These are phyloP conservation scores for Eurystomus gularis DNA, from an alignment of 2,113 vertebrate genomes.

Conservation along the genomic window DNA sequence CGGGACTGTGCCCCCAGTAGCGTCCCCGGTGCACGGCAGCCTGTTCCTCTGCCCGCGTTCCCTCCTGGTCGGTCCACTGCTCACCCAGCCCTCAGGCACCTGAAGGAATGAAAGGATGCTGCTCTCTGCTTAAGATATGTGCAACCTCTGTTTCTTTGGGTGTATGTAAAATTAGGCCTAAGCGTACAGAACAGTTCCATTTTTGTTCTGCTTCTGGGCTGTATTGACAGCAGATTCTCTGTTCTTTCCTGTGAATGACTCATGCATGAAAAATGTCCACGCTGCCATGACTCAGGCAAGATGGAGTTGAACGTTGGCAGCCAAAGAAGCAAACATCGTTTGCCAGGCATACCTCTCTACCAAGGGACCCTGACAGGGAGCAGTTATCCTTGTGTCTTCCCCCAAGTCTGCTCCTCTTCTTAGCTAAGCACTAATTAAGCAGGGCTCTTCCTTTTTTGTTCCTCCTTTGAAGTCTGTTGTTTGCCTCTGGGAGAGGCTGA, in stretches of 20 bases:
- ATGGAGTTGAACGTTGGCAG: not conserved
- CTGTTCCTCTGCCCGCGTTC: not conserved
- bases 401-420: not conserved
- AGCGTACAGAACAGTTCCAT: not conserved
- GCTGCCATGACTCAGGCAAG: not conserved
- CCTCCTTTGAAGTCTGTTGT: slow-evolving; percentile 41
- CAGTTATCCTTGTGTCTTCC: not conserved
- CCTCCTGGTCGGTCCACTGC: not conserved
- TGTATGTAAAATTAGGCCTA: not conserved
- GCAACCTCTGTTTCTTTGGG: not conserved
- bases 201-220: not conserved
- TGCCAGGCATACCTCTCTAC: not conserved
- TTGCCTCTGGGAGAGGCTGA: slow-evolving; percentile 42
- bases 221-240: not conserved
- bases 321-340: not conserved
- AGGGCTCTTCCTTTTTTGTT: slow-evolving; percentile 6
- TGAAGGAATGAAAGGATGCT: fast-evolving
- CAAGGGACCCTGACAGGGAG: not conserved
- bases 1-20: fast-evolving
- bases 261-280: not conserved
- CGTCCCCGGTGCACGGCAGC: not conserved
- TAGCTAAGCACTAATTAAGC: slow-evolving; percentile 46
- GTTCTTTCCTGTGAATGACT: not conserved
- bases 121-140: not conserved
- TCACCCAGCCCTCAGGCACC: not conserved